A percentile compares a stretch with the other conserved stretches of the same genome.
Evolutionary conservation across 2,113 vertebrate genomes (phyloP).

Genomic region (Tachuris rubrigastra): DNA sequence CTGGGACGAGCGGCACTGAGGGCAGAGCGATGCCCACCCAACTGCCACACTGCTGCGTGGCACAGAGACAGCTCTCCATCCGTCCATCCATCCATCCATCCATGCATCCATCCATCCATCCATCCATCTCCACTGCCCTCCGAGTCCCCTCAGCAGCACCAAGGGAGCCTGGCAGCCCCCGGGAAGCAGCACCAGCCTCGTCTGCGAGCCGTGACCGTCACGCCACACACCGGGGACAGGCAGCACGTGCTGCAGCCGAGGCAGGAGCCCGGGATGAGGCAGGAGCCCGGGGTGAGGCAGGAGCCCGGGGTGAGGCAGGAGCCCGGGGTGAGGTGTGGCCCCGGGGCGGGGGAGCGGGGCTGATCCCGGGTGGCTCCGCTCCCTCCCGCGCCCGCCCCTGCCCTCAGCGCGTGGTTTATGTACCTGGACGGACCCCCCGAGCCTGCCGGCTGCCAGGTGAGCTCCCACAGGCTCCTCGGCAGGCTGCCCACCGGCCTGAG

Average conservation of each 20-base stretch:
- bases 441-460: constrained; percentile 86
- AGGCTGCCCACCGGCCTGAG: constrained; percentile 84
- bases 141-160: neutral
- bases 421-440: constrained; percentile 92
- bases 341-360: neutral
- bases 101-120: neutral
- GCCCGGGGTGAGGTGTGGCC: neutral
- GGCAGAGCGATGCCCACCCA: neutral
- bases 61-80: neutral
- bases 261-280: neutral
- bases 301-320: neutral
- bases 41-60: fast-evolving
- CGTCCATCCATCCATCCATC: neutral
- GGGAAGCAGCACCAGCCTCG: neutral
- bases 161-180: neutral
- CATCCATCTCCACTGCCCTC: neutral
- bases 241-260: neutral
- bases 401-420: constrained; percentile 34
- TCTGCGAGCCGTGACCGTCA: neutral
- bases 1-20: fast-evolving
- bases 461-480: constrained; percentile 88
- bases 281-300: neutral
- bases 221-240: neutral
- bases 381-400: neutral
- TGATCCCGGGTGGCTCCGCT: neutral